Evolutionary conservation across 1,140 invertebrate genomes (phyloP).

Genomic region (Aphis gossypii): DNA sequence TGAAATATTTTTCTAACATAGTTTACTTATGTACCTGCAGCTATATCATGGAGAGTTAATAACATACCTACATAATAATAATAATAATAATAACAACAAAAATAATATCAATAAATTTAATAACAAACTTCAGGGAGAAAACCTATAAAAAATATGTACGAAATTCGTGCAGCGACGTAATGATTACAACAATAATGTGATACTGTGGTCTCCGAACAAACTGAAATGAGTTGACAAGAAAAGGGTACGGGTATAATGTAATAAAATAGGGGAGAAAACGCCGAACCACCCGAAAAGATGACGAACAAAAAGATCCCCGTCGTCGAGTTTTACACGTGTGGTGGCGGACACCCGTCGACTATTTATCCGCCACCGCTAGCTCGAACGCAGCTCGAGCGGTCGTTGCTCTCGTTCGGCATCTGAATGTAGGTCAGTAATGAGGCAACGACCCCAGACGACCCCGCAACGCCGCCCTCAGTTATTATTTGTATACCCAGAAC

Average conservation of each 20-base stretch:
- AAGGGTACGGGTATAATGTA: background rate
- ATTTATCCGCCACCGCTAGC: slow-evolving; percentile 12
- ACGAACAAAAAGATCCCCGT: background rate
- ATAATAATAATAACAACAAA: background rate
- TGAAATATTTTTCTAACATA: background rate
- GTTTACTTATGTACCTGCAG: background rate
- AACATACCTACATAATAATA: background rate
- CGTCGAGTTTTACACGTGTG: slow-evolving; percentile 33
- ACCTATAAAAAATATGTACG: background rate
- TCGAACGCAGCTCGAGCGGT: slow-evolving; percentile 43
- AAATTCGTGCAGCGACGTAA: background rate
- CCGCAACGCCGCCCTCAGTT: slow-evolving; percentile 44
- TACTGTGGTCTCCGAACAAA: background rate
- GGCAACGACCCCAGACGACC: slow-evolving; percentile 57
- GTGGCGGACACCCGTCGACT: slow-evolving; percentile 40
- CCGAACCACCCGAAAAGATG: background rate
- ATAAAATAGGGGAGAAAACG: background rate
- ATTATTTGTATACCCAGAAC: background rate
- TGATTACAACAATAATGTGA: background rate
- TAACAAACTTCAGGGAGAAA: background rate
- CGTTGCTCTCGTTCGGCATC: slow-evolving; percentile 54
- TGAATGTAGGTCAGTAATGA: slow-evolving; percentile 58
- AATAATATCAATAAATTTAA: background rate
- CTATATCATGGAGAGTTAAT: background rate
- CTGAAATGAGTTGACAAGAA: background rate